Evolutionary conservation across 2,888 invertebrate genomes (phyloP), one percentile per base, ranked within the genome.

Genomic region (Eupeodes latifasciatus): DNA sequence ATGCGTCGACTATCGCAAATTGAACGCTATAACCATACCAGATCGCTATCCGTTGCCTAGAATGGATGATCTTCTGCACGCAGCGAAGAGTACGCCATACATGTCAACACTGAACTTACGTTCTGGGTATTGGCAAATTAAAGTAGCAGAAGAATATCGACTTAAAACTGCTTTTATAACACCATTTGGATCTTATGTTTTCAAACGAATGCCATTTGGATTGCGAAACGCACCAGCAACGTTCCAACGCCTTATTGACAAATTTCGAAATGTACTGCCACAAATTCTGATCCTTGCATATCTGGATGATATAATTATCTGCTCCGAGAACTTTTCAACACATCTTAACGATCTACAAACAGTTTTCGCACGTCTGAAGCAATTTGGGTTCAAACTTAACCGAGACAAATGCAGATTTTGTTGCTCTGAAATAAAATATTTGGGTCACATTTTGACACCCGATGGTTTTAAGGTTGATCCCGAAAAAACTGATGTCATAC

Each of bases 1-100:
- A 0, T 92, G 91, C 44, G 72, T 92, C 0, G 92, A 92, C 47
- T 92, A 92, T 66, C 79, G 92, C 0, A 89, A 90, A 6, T 75
- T 92, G 0, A 92, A 92, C 44, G 78, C 90, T 0, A 89, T 91
- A n/a, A 92, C 91, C 0, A 85, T 78, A 44, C 89, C 91, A 5
- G 92, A 92, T 76, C 85, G 85, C 5, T 94, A 93, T 72, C 93
- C 93, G 0, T 74, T 93, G 36, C 94, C 93, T 0, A 85, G 92
- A 14, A 93, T 93, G 36, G 93, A 94, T 74, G 93, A 93, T 36
- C 62, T 62, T 62, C 62, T 62, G 9, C 62, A 62, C 16, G 62
- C 62, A 62, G 62, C 62, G 2, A 62, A 62, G 16, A 62, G 44
- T 16, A 62, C 62, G 10, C 40, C 62, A 44, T 62, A 10, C 16